Evolutionary conservation across 2,888 invertebrate species (phyloP).

Genomic region (Diadromus collaris): DNA sequence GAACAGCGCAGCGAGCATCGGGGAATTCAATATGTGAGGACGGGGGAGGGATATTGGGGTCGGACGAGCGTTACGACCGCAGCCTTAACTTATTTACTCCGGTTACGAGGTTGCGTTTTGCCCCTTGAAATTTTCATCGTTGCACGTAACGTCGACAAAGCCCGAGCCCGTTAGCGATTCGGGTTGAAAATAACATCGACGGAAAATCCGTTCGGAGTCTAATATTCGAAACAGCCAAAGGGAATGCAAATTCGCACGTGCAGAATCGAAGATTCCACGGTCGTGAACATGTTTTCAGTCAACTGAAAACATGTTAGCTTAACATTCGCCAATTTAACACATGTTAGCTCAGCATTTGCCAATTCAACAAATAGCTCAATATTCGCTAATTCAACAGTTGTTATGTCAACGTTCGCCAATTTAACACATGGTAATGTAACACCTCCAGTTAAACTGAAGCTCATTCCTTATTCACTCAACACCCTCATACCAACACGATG

Average conservation of each 20-base stretch:
- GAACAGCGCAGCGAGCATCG: background rate
- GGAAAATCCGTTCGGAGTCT: background rate
- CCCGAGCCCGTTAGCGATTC: background rate
- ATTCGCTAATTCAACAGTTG: too few relatives aligned
- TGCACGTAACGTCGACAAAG: background rate
- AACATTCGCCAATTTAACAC: too few relatives aligned
- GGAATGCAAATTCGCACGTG: background rate
- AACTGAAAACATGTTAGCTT: too few relatives aligned
- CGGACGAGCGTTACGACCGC: background rate
- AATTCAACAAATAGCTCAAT: too few relatives aligned
- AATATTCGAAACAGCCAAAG: background rate
- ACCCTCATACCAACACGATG: too few relatives aligned
- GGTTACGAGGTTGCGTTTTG: background rate
- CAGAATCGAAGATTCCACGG: background rate
- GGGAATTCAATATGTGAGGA: constrained; percentile 18
- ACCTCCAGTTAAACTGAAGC: too few relatives aligned
- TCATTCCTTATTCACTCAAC: too few relatives aligned
- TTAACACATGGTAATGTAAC: too few relatives aligned
- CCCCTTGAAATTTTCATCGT: background rate
- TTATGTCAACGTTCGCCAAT: too few relatives aligned
- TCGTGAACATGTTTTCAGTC: too few relatives aligned
- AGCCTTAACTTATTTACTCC: constrained; percentile 25
- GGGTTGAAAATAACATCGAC: background rate
- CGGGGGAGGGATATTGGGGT: background rate
- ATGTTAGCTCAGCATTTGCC: too few relatives aligned